A percentile compares a stretch with the other conserved stretches of the same genome.
These are phyloP conservation scores for Megaceryle torquata DNA, from an alignment of 2,113 vertebrate genomes.

Conservation along the genomic window DNA sequence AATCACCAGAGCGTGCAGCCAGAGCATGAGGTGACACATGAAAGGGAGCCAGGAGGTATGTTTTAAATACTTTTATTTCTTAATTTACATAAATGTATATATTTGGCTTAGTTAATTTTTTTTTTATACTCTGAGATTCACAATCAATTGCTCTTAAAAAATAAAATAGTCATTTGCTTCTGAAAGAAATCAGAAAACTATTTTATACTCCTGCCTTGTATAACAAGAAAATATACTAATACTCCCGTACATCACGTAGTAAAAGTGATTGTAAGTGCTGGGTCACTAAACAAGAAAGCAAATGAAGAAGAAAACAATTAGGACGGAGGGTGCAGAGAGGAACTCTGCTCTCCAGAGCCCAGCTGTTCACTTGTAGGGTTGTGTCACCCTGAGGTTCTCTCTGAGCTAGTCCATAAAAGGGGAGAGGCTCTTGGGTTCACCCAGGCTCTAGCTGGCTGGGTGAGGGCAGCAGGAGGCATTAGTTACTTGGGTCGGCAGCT, in stretches of 20 bases:
- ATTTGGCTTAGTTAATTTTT: slow-evolving; percentile 79
- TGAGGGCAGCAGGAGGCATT: not conserved
- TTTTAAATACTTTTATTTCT: slow-evolving; percentile 92
- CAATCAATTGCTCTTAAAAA: slow-evolving; percentile 92
- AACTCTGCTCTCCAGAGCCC: not conserved
- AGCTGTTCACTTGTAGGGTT: not conserved
- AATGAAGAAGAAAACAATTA: not conserved
- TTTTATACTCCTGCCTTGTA: slow-evolving; percentile 94
- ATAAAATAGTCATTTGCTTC: slow-evolving; percentile 92
- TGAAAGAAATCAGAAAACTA: slow-evolving; percentile 93
- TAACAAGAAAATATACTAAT: slow-evolving; percentile 90
- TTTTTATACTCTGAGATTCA: slow-evolving; percentile 81
- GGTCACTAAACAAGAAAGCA: slow-evolving; percentile 41
- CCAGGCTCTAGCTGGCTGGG: not conserved
- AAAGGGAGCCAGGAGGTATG: not conserved
- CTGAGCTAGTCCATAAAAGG: not conserved
- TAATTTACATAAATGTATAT: slow-evolving; percentile 95
- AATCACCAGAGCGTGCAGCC: fast-evolving
- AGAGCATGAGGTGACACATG: not conserved
- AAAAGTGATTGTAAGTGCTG: slow-evolving; percentile 62
- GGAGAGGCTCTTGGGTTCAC: not conserved
- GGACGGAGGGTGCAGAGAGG: not conserved
- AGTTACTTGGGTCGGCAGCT: not conserved
- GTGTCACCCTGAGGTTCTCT: not conserved
- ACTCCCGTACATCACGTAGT: slow-evolving; percentile 66